A percentile compares a stretch with the other conserved stretches of the same genome.
These are phyloP conservation scores for Enteromius trimaculatus DNA, from an alignment of 2,797 vertebrate species.

Conservation along the genomic window DNA sequence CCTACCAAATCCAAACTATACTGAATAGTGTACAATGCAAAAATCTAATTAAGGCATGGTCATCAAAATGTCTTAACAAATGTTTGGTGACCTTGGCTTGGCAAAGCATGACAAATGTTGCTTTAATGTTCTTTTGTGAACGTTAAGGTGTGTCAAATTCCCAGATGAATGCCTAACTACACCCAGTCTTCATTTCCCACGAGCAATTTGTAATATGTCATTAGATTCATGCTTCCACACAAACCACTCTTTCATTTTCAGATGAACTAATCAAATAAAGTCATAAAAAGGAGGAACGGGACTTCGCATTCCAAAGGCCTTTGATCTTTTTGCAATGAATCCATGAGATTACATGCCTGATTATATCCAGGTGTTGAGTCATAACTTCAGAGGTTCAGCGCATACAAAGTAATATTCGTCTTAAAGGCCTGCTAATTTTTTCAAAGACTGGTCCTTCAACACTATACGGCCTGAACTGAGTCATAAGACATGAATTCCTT, in stretches of 20 bases:
- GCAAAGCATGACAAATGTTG: constrained; percentile 11
- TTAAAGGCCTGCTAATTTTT: constrained; percentile 46
- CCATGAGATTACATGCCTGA: constrained; percentile 62
- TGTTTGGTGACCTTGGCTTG: neutral
- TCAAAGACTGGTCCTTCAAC: constrained; percentile 38
- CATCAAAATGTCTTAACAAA: neutral
- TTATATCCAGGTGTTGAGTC: constrained; percentile 66
- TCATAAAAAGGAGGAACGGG: constrained; percentile 58
- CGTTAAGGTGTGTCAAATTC: constrained; percentile 35
- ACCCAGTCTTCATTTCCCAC: constrained; percentile 27
- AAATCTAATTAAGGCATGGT: neutral
- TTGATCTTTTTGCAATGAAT: constrained; percentile 66
- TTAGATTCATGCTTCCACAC: constrained; percentile 41
- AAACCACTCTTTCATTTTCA: constrained; percentile 54
- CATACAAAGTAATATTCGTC: constrained; percentile 31
- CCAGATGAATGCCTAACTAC: constrained; percentile 25
- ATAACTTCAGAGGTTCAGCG: constrained; percentile 54
- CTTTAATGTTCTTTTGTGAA: constrained; percentile 36
- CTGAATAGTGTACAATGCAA: neutral
- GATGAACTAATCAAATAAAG: constrained; percentile 62
- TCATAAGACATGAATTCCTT: constrained; percentile 13
- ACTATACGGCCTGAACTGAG: neutral
- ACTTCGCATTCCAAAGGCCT: constrained; percentile 57
- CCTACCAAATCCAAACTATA: neutral
- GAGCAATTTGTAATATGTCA: constrained; percentile 45